Evolutionary conservation across 2,113 vertebrate genomes (phyloP).

Genomic region (Bos indicus): DNA sequence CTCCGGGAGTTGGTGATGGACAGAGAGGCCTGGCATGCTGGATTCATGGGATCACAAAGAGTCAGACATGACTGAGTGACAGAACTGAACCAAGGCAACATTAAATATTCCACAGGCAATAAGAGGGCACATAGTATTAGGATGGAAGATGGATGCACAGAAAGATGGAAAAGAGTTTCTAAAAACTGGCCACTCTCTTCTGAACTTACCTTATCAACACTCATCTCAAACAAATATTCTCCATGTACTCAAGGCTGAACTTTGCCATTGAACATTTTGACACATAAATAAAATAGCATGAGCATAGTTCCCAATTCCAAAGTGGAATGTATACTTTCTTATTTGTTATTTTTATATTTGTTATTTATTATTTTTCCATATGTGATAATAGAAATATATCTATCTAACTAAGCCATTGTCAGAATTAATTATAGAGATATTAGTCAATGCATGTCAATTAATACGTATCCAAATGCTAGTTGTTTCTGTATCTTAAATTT

Average conservation of each 20-base stretch:
- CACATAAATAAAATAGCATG: neutral
- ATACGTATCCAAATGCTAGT: neutral
- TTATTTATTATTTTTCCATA: neutral
- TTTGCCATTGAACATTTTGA: neutral
- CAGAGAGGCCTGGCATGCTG: too few species aligned
- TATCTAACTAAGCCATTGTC: neutral
- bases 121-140: neutral
- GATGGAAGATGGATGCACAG: neutral
- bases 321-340: neutral
- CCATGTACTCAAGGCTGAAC: neutral
- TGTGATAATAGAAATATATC: neutral
- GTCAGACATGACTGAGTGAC: too few species aligned
- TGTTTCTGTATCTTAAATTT: neutral
- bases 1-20: too few species aligned
- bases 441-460: neutral
- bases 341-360: neutral
- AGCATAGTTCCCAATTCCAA: neutral
- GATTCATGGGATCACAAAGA: too few species aligned
- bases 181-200: neutral
- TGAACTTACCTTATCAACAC: neutral
- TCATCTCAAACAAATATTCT: neutral
- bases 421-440: neutral
- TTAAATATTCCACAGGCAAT: neutral
- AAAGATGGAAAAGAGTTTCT: neutral
- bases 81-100: too few species aligned